A percentile compares a stretch with the other conserved stretches of the same genome.
phyloP scores from a whole-genome alignment of 2,888 invertebrate species.

The Polymixis flavicincta region DNA sequence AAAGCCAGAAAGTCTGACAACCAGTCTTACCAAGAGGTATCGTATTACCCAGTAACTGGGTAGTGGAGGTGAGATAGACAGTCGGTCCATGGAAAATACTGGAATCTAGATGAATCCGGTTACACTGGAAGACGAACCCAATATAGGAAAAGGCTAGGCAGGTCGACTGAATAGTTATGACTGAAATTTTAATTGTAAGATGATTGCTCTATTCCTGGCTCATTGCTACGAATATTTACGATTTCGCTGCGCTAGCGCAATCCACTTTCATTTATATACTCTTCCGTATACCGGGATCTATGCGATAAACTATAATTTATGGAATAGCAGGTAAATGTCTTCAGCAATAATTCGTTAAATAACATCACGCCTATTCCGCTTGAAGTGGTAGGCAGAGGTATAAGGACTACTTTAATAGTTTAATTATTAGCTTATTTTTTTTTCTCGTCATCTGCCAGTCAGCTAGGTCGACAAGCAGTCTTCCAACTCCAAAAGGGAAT shows the following conservation, averaged over 20 bases:
- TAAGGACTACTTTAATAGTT: too few species aligned
- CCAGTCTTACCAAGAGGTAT: too few species aligned
- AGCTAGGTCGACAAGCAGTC: background rate
- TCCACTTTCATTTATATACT: slow-evolving; percentile 22
- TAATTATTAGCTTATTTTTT: background rate
- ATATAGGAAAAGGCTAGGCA: too few species aligned
- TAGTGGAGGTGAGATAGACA: too few species aligned
- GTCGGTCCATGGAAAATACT: too few species aligned
- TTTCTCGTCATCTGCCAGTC: background rate
- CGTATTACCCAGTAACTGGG: too few species aligned
- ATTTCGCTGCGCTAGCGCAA: slow-evolving; percentile 24
- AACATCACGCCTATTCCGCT: background rate
- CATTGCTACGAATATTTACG: slow-evolving; percentile 4
- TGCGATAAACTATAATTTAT: background rate
- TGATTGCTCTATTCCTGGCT: slow-evolving; percentile 1
- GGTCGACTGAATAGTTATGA: background rate
- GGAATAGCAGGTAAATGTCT: too few species aligned
- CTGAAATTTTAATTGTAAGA: background rate
- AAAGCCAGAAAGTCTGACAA: too few species aligned
- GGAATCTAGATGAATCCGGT: too few species aligned
- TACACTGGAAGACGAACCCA: too few species aligned
- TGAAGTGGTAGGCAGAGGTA: background rate
- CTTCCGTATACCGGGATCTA: slow-evolving; percentile 24
- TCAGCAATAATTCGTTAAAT: background rate
- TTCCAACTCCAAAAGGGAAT: background rate